phyloP scores from a whole-genome alignment of 1,140 invertebrate genomes.

The Diachasma alloeum region DNA sequence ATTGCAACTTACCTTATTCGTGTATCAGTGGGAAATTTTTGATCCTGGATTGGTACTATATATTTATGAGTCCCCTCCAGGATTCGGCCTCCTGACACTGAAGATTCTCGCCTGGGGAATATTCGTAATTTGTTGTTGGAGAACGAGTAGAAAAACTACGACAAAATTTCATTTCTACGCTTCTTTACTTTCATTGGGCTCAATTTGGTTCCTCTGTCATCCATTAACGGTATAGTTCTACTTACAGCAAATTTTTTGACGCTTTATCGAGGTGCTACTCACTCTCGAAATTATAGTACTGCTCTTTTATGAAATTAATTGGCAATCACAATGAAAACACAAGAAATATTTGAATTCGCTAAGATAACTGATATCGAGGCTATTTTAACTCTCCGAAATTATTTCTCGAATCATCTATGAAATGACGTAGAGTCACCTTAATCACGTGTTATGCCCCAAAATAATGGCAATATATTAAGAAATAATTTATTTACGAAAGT shows the following conservation, averaged over 20 bases:
- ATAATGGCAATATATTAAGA: too few species aligned
- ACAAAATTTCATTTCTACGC: slow-evolving; percentile 73
- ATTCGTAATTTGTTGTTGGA: slow-evolving; percentile 77
- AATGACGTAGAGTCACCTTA: too few species aligned
- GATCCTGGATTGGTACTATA: slow-evolving; percentile 90
- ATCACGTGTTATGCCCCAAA: too few species aligned
- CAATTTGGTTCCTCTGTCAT: slow-evolving; percentile 57
- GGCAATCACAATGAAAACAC: too few species aligned
- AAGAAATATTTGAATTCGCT: too few species aligned
- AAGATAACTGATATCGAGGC: too few species aligned
- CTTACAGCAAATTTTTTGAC: neutral
- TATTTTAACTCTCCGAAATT: too few species aligned
- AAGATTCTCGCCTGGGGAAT: slow-evolving; percentile 83
- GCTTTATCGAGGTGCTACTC: too few species aligned
- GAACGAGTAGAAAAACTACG: slow-evolving; percentile 42
- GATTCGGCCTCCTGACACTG: slow-evolving; percentile 82
- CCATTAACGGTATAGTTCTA: slow-evolving; percentile 46
- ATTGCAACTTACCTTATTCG: slow-evolving; percentile 70
- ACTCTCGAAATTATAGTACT: too few species aligned
- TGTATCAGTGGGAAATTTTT: slow-evolving; percentile 83
- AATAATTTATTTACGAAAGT: too few species aligned
- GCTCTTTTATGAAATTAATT: too few species aligned
- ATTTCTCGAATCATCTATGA: too few species aligned
- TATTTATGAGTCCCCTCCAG: slow-evolving; percentile 87
- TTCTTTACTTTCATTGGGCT: slow-evolving; percentile 86